These are phyloP conservation scores for Eubucco bourcierii DNA, from an alignment of 2,113 vertebrate genomes.

Conservation along the genomic window DNA sequence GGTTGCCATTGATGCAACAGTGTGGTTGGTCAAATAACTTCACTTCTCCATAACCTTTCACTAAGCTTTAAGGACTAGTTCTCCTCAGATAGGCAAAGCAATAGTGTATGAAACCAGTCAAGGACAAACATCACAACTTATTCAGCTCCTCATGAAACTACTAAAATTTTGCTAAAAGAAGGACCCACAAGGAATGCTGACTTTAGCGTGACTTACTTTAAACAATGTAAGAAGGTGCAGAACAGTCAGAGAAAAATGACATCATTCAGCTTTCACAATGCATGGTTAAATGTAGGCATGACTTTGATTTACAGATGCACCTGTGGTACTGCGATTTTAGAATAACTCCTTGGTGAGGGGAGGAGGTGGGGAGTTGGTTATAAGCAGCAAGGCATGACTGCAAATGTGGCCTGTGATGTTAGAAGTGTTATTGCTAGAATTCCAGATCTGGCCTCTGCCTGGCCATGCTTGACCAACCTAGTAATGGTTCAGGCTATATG, in stretches of 20 bases:
- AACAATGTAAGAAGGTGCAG: not conserved
- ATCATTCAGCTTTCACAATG: not conserved
- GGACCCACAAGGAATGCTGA: not conserved
- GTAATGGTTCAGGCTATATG: not conserved
- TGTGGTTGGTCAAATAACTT: not conserved
- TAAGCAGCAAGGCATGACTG: not conserved
- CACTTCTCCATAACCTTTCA: not conserved
- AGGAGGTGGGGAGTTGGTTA: not conserved
- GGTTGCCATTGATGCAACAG: not conserved
- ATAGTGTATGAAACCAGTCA: not conserved
- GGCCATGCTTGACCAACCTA: rapidly evolving
- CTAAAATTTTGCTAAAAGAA: not conserved
- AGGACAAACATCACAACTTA: not conserved
- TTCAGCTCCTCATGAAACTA: not conserved
- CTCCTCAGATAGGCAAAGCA: not conserved
- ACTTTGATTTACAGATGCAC: not conserved
- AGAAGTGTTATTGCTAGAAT: not conserved
- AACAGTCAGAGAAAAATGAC: not conserved
- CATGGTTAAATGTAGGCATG: not conserved
- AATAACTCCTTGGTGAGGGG: not conserved
- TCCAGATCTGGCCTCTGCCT: not conserved
- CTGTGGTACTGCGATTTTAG: not conserved
- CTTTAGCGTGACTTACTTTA: not conserved
- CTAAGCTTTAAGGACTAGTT: not conserved
- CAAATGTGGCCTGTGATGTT: not conserved